Evolutionary conservation across 2,797 vertebrate species (phyloP).

Genomic region (Brachymystax lenok): DNA sequence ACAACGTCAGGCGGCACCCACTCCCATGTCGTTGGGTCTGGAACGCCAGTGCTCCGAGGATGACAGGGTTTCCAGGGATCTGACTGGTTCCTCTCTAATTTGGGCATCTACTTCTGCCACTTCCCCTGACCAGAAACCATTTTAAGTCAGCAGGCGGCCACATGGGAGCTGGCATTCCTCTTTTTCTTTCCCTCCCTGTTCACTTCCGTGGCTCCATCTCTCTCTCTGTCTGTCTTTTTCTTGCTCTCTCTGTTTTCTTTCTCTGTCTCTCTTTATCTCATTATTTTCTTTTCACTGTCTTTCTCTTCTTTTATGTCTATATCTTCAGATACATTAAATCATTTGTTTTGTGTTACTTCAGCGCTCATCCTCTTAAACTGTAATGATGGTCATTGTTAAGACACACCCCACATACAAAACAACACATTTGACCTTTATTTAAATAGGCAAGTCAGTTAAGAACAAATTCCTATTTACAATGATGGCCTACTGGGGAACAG

Average conservation of each 20-base stretch:
- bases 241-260: not conserved
- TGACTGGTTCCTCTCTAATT: conserved; percentile 72
- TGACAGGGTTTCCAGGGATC: conserved; percentile 71
- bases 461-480: no score
- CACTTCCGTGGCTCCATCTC: conserved; percentile 50
- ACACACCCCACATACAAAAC: not conserved
- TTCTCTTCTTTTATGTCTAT: conserved; percentile 12
- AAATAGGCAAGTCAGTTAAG: no score
- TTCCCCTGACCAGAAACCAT: conserved; percentile 76
- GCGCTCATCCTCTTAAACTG: conserved; percentile 15
- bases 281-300: conserved; percentile 12
- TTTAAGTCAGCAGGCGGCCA: conserved; percentile 66
- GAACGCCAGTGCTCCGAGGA: conserved; percentile 65
- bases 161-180: conserved; percentile 70
- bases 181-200: conserved; percentile 50
- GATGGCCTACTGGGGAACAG: no score
- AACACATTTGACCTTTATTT: not conserved
- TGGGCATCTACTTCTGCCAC: conserved; percentile 72
- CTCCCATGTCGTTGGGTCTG: conserved; percentile 38
- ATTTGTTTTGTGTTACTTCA: not conserved
- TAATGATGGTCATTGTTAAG: conserved; percentile 6
- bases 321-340: not conserved
- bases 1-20: conserved; percentile 62
- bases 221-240: conserved; percentile 42
- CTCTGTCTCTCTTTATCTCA: not conserved